Base-by-base conservation (phyloP, 1,140 invertebrate species). In the Drosophila ogumai region DNA sequence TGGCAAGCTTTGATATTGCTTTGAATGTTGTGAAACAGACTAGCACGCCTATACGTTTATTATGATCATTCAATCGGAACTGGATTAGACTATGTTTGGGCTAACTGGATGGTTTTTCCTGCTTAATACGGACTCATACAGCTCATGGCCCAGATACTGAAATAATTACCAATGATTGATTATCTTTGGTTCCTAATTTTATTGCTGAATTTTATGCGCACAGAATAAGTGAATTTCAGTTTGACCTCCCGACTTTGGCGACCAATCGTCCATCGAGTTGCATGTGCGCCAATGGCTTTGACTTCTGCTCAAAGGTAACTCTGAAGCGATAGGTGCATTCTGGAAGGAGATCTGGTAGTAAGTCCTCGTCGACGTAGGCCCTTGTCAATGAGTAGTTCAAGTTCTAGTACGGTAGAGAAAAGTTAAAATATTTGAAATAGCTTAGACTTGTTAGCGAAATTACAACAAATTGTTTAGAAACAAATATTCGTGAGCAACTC, bases 341-440 rank as follows among this genome's bases (percentile, higher is more conserved):
- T 12, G 82, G 82, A 28, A 87, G 57, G 25, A 76, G 59, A 44
- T 66, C 56, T n/a, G 75, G 75, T 10, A 78, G 41, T 8, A 77
- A 22, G 0, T 56, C 34, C 31, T 87, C 82, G 46, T 87, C 71
- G 12, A 87, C 15, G 43, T 66, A 87, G 50, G 66, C 75, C 1
- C 82, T 68, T 4, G 47, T 41, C 10, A 87, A 43, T 1, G 66
- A 52, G 64, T 87, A 87, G 47, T 87, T 87, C 6, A 82, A 71
- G 19, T 86, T 55, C 82, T 86, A 34, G 36, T 41, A 36, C 3
- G 31, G 13, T 34, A 25, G 17, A 65, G 8, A 28, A 49, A 1
- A 28, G 8, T 15, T 22, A 22, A 8, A 19, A 34, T 4, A 3
- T n/a, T 36, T 12, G 0, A n/a, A 43, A 25, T 19, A 12, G 7